Base-by-base conservation (phyloP, 2,888 invertebrate genomes). In the Oligia strigilis region DNA sequence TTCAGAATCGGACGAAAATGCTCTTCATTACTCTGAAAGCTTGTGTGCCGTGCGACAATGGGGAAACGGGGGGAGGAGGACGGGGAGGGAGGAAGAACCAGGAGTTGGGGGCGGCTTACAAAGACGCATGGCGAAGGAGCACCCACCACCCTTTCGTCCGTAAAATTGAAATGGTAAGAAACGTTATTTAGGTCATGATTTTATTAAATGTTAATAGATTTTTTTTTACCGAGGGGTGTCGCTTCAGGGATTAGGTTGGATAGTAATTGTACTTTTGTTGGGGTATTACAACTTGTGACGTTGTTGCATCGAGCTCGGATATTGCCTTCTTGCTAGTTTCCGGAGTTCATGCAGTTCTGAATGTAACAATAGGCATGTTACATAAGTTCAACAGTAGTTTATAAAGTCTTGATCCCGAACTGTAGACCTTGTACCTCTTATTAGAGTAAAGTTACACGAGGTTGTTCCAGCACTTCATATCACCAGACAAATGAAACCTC, bases 11-110 rank as follows among this genome's bases (percentile, higher is more conserved):
- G 96, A 97, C 97, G 97, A 97, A 97, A 97, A 97, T 97, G 96
- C 97, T 97, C 97, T 97, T 97, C 97, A 97, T 97, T 97, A 97
- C 96, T 95, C 95, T 97, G 97, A 97, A 97, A 97, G 97, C 97
- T 96, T 95, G 96, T 96, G 95, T 97, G 96, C 96, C 94, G 94
- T 95, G 94, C 95, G 95, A 97, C 97, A 97, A 97, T 97, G 94
- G 95, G 89, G 93, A 92, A 92, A 90, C 88, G 92, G 92, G 92
- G 92, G 92, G 91, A 58, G 84, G 46, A 62, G 81, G 73, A 74
- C 67, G 87, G 90, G 89, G 85, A 74, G 81, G 80, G 78, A 19
- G 71, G 46, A 77, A 72, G 78, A 77, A 83, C 81, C 80, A 85
- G 88, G 85, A 81, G 85, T 86, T 79, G 85, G 89, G 92, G 91